Conservation (phyloP, 2,113 vertebrate genomes). For the Callopanchax toddi region DNA sequence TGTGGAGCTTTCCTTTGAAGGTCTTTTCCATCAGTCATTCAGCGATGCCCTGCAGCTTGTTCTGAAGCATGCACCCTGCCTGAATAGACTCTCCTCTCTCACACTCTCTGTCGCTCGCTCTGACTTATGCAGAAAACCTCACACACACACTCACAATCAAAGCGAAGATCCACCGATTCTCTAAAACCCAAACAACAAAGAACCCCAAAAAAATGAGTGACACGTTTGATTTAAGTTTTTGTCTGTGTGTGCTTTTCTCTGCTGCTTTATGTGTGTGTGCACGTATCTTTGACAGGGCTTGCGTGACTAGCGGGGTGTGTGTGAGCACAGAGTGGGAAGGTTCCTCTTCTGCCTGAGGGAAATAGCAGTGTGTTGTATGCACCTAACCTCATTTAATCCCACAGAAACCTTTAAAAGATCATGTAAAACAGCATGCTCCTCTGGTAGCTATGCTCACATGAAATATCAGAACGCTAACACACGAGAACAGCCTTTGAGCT, state of each 20-base stretch:
- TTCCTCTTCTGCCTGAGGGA: slow-evolving; percentile 76
- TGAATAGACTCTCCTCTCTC: slow-evolving; percentile 34
- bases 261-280: slow-evolving; percentile 24
- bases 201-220: slow-evolving; percentile 41
- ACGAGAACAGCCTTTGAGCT: slow-evolving; percentile 30
- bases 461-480: slow-evolving; percentile 33
- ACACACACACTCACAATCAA: background rate
- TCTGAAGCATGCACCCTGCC: slow-evolving; percentile 47
- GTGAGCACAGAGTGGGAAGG: slow-evolving; percentile 74
- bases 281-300: slow-evolving; percentile 61
- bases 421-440: slow-evolving; percentile 66
- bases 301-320: slow-evolving; percentile 74
- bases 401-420: slow-evolving; percentile 68
- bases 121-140: slow-evolving; percentile 10
- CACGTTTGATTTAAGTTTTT: slow-evolving; percentile 42
- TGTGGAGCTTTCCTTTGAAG: slow-evolving; percentile 49
- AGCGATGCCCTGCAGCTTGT: slow-evolving; percentile 69
- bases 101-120: background rate
- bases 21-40: slow-evolving; percentile 69
- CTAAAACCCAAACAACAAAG: background rate
- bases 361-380: slow-evolving; percentile 72
- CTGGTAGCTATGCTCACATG: slow-evolving; percentile 41
- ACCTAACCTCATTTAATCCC: slow-evolving; percentile 76
- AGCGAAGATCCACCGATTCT: background rate
- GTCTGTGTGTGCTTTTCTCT: slow-evolving; percentile 46